A percentile compares a stretch with the other conserved stretches of the same genome.
Conservation (phyloP, 1,140 invertebrate species). For the Cecropterus lyciades region DNA sequence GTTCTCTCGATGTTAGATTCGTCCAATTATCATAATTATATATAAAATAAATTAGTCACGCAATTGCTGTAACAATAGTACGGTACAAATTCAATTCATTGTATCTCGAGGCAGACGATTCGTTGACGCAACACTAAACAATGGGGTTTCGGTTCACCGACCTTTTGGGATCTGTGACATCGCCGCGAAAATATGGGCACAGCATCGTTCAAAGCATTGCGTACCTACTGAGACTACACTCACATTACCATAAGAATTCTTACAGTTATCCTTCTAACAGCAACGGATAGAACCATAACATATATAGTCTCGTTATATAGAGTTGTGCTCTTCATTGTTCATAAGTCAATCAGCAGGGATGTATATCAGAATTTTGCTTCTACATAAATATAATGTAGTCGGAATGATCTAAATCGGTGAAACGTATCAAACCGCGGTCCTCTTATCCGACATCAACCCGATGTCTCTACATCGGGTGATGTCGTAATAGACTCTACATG, state of each 20-base stretch:
- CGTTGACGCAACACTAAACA: conserved; percentile 81
- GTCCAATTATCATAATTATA: conserved; percentile 31
- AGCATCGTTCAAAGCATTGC: conserved; percentile 60
- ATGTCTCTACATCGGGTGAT: too few species aligned
- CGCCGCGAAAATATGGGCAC: conserved; percentile 80
- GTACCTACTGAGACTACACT: conserved; percentile 42
- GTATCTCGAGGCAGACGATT: conserved; percentile 77
- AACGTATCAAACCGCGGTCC: too few species aligned
- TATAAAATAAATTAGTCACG: conserved; percentile 71
- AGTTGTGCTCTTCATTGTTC: too few species aligned
- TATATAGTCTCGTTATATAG: background rate
- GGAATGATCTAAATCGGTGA: too few species aligned
- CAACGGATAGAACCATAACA: background rate
- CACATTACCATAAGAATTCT: conserved; percentile 16
- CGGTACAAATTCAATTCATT: conserved; percentile 78
- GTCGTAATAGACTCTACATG: too few species aligned
- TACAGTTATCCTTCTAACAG: conserved; percentile 7
- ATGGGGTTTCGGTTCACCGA: conserved; percentile 79
- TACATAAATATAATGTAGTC: too few species aligned
- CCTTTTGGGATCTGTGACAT: conserved; percentile 80
- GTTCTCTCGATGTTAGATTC: conserved; percentile 14
- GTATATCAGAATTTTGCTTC: too few species aligned
- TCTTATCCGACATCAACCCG: too few species aligned
- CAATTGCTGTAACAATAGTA: conserved; percentile 77
- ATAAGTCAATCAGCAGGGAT: too few species aligned